Conservation (phyloP, 2,113 vertebrate genomes). For the Corynorhinus townsendii region DNA sequence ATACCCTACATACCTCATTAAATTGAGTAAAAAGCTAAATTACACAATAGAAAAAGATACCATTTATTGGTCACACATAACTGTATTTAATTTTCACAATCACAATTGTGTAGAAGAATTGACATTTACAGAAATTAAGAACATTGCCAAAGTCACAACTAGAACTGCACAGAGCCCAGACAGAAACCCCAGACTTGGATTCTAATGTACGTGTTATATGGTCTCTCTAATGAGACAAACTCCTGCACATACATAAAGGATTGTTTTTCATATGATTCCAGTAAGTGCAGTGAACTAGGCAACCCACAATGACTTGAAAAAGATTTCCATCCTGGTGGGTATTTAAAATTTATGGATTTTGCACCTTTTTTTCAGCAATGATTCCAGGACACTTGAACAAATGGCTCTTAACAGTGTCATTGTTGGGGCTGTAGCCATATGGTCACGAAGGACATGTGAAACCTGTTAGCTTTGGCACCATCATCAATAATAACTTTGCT, state of each 20-base stretch:
- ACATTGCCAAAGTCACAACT: not conserved
- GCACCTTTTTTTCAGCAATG: not conserved
- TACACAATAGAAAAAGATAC: not conserved
- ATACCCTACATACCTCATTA: not conserved
- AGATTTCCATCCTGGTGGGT: not conserved
- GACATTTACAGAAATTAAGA: not conserved
- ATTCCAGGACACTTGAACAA: slow-evolving; percentile 49
- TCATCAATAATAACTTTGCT: slow-evolving; percentile 64
- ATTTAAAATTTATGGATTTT: slow-evolving; percentile 31
- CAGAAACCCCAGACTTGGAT: not conserved
- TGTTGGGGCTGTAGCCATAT: not conserved
- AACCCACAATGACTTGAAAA: not conserved
- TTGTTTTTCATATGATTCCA: not conserved
- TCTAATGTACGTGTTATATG: not conserved
- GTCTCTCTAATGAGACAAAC: not conserved
- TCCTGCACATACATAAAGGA: not conserved
- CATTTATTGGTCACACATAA: not conserved
- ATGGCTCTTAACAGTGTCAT: slow-evolving; percentile 26
- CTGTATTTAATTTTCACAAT: not conserved
- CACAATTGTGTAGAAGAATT: not conserved
- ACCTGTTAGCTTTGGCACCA: slow-evolving; percentile 54
- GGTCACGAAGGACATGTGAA: slow-evolving; percentile 57
- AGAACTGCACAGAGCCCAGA: not conserved
- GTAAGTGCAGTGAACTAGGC: not conserved
- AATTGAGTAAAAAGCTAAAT: not conserved